Evolutionary conservation across 2,888 invertebrate genomes (phyloP), one percentile per base, ranked within the genome.

Genomic region (Celastrina argiolus): DNA sequence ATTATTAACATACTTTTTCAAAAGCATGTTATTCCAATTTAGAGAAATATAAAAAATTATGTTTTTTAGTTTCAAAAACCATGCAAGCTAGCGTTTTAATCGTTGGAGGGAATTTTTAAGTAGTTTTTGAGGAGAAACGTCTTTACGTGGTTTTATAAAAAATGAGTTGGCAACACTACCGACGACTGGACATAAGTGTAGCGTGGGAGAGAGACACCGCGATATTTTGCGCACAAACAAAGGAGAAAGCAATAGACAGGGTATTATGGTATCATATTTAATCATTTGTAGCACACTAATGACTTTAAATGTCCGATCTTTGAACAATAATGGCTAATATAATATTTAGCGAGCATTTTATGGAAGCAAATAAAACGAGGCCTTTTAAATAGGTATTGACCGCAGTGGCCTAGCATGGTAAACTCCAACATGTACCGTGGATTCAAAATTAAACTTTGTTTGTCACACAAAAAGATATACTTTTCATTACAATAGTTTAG

Each of bases 221-320:
- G 39, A 36, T 34, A 18, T 22, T 34, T 61, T 36, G 18, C 39
- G 22, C 61, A 10, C 14, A 22, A 14, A 22, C 61, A 18, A 61
- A 22, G 39, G 61, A 61, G 61, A 61, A 26, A 16, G 18, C 12
- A 16, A 51, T 51, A 51, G 45, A 45, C 45, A 45, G 51, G 51
- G 36, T 36, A 59, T 39, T 31, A 31, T 59, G 31, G 59, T 34
- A 36, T 61, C 36, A 61, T 61, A 61, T 61, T 61, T 61, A 61
- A 61, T 69, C 73, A 75, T 76, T 75, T 74, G 73, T 70, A 66
- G 66, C 65, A 66, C 69, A 68, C 73, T 76, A 76, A 76, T 74
- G 74, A 70, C 69, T 69, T 72, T 69, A 72, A 71, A 70, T 72
- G 68, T 66, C 66, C 66, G 68, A 69, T 70, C 68, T 69, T 72